Base-by-base conservation (phyloP, 2,888 invertebrate species). In the Thymelicus lineola region DNA sequence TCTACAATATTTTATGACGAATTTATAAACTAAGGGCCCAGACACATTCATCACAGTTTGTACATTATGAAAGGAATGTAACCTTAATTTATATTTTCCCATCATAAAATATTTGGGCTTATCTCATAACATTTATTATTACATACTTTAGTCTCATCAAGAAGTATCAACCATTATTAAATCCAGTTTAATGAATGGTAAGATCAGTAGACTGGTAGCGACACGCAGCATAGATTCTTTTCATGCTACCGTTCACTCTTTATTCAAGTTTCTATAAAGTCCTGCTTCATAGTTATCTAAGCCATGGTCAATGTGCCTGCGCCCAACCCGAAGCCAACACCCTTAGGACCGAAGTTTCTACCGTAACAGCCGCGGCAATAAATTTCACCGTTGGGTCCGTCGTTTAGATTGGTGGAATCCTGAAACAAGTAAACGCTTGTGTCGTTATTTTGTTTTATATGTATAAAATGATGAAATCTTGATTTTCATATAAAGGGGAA, bases 311-410 rank as follows among this genome's bases (percentile, higher is more conserved):
- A 95, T 85, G 97, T 96, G 88, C 98, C 98, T 87, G 98, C 98
- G 81, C 98, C 98, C 94, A 98, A 95, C 78, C 98, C 98, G 85
- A 96, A 98, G 76, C 98, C 98, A 82, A 97, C 97, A 78, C 98
- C 98, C 86, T 96, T 97, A 50, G 98, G 97, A 68, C 98, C 98
- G 85, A 95, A 98, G 90, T 97, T 96, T 83, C 97, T 95, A 78
- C 96, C 97, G 89, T 98, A 98, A 91, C 98, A 98, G 77, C 97
- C 95, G 86, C 97, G 96, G 94, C 98, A 99, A 94, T 98, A 99
- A 85, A 99, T 97, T 86, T 98, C 98, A 68, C 97, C 97, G 87
- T 98, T 97, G 73, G 98, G 98, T 76, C 97, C 98, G 83, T 98
- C 98, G 86, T 97, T 97, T 80, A 97, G 94, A 86, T 97, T 98